Conservation (phyloP, 2,888 invertebrate genomes). For the Ophraella communa region DNA sequence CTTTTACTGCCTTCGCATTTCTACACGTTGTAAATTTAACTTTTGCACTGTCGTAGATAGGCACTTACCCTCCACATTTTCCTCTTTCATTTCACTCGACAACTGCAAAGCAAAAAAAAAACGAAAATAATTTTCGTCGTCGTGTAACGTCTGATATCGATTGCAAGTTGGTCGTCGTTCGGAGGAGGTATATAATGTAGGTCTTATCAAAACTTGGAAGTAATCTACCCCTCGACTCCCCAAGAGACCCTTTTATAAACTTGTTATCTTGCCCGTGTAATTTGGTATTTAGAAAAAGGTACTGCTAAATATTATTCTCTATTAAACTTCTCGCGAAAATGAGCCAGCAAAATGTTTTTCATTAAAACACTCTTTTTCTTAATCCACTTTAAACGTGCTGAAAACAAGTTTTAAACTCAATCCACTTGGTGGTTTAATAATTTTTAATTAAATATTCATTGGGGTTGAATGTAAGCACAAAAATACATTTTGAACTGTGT, state of each 20-base stretch:
- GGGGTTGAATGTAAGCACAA: no score
- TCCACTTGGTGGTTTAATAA: no score
- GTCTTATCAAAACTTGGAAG: slow-evolving; percentile 13
- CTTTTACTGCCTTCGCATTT: neutral
- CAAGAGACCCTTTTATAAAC: neutral
- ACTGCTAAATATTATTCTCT: no score
- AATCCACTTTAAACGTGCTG: no score
- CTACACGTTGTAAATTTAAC: neutral
- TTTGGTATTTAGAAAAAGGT: no score
- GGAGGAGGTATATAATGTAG: slow-evolving; percentile 11
- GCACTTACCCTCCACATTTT: slow-evolving; percentile 4
- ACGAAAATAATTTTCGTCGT: neutral
- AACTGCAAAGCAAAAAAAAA: neutral
- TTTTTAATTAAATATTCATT: no score
- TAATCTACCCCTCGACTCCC: slow-evolving; percentile 6
- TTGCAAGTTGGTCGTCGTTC: neutral
- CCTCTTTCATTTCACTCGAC: neutral
- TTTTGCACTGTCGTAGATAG: neutral
- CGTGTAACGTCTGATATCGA: slow-evolving; percentile 12
- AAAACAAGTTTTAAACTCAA: no score
- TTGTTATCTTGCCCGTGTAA: slow-evolving; percentile 1
- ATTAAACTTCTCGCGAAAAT: no score
- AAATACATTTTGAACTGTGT: no score
- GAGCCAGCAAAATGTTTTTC: no score
- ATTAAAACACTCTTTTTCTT: no score